Evolutionary conservation across 1,140 invertebrate genomes (phyloP).

Genomic region (Magallana angulata): DNA sequence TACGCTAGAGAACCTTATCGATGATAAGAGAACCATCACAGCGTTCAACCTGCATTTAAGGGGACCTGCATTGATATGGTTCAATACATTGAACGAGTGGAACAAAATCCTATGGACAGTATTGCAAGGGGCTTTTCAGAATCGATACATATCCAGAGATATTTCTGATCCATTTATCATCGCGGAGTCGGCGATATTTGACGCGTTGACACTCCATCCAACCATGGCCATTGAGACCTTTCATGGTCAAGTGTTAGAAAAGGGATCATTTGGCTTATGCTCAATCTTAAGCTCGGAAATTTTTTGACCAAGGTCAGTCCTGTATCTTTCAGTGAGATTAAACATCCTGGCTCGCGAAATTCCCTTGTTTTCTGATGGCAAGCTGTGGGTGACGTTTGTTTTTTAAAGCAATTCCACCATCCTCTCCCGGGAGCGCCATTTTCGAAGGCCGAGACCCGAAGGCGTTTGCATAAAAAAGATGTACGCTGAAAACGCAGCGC

Average conservation of each 20-base stretch:
- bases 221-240: slow-evolving; percentile 6
- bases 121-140: neutral
- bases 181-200: slow-evolving; percentile 41
- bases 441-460: slow-evolving; percentile 21
- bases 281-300: neutral
- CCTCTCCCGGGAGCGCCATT: slow-evolving; percentile 18
- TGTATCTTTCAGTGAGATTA: slow-evolving; percentile 12
- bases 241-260: no score
- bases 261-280: neutral
- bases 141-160: neutral
- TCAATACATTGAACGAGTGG: no score
- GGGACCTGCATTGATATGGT: no score
- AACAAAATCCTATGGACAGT: no score
- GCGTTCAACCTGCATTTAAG: no score
- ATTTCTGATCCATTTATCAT: neutral
- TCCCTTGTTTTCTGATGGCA: neutral
- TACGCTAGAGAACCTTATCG: no score
- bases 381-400: slow-evolving; percentile 41
- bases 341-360: slow-evolving; percentile 13
- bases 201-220: slow-evolving; percentile 33
- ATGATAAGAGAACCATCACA: no score
- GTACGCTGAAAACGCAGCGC: neutral
- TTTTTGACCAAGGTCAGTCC: neutral
- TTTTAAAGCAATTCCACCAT: slow-evolving; percentile 44
- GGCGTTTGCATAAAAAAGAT: neutral